Conservation (phyloP, 2,888 invertebrate species). For the Zygothrica quintamaculata region DNA sequence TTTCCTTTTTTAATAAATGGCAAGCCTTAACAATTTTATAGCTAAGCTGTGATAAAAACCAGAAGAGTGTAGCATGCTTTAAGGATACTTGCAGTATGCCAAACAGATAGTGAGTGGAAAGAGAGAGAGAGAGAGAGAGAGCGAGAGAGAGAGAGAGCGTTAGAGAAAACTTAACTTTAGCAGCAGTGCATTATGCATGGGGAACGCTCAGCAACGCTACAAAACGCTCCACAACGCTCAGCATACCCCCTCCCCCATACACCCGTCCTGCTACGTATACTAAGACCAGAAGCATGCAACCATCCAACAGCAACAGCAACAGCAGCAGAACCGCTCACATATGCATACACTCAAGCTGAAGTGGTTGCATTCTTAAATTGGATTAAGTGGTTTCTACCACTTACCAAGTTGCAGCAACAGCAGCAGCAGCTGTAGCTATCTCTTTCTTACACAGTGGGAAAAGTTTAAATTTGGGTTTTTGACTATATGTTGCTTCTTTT, state of each 20-base stretch:
- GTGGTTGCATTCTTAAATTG: conserved; percentile 80
- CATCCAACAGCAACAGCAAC: conserved; percentile 11
- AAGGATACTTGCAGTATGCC: conserved; percentile 21
- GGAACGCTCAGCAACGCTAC: conserved; percentile 13
- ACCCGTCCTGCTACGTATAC: neutral
- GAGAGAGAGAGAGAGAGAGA: too few relatives aligned
- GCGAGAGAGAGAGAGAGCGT: too few relatives aligned
- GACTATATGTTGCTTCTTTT: neutral
- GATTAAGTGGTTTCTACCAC: conserved; percentile 74
- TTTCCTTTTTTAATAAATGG: conserved; percentile 40
- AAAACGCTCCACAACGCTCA: too few relatives aligned
- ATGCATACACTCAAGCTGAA: conserved; percentile 63
- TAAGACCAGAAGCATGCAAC: conserved; percentile 29
- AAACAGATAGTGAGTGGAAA: neutral
- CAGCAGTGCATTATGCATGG: conserved; percentile 44
- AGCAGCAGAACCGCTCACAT: neutral
- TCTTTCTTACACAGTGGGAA: conserved; percentile 7
- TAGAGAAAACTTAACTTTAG: conserved; percentile 31
- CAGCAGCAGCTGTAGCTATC: conserved; percentile 12
- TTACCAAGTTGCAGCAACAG: conserved; percentile 28
- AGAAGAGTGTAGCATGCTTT: conserved; percentile 38
- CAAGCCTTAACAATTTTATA: conserved; percentile 46
- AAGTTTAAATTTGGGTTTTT: conserved; percentile 29
- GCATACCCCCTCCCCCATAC: neutral
- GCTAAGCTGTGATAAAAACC: conserved; percentile 54